Percentiles rank a stretch among this genome's conserved stretches.
phyloP scores from a whole-genome alignment of 2,888 invertebrate genomes.

The Scaptomyza flava region DNA sequence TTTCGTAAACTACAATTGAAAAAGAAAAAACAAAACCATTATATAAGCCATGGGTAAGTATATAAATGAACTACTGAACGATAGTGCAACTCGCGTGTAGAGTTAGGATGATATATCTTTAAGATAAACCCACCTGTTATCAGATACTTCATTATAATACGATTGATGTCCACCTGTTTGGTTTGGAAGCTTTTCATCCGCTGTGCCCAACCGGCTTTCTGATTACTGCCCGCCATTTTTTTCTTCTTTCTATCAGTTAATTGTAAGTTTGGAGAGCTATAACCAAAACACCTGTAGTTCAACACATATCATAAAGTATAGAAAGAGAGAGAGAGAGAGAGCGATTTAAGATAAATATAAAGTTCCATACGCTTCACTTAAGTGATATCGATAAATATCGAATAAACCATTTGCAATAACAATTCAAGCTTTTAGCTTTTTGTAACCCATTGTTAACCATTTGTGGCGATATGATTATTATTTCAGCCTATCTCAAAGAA shows the following conservation, averaged over 20 bases:
- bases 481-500: too few species aligned
- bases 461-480: not conserved
- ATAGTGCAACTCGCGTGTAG: not conserved
- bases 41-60: not conserved
- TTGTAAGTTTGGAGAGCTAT: not conserved
- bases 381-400: too few species aligned
- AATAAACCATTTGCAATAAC: too few species aligned
- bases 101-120: not conserved
- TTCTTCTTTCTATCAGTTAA: not conserved
- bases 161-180: constrained; percentile 64
- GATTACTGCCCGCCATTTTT: constrained; percentile 28
- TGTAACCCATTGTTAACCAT: not conserved
- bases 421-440: too few species aligned
- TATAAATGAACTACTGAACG: constrained; percentile 7
- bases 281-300: too few species aligned
- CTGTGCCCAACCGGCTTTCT: constrained; percentile 43
- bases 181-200: constrained; percentile 63
- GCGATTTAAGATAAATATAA: too few species aligned
- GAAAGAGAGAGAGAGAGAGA: too few species aligned
- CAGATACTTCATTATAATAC: constrained; percentile 61
- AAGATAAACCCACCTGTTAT: constrained; percentile 46
- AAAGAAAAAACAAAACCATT: not conserved
- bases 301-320: too few species aligned
- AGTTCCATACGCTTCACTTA: too few species aligned
- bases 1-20: constrained; percentile 13